Evolutionary conservation across 2,797 vertebrate genomes (phyloP).

Genomic region (Crocodylus rhombifer): DNA sequence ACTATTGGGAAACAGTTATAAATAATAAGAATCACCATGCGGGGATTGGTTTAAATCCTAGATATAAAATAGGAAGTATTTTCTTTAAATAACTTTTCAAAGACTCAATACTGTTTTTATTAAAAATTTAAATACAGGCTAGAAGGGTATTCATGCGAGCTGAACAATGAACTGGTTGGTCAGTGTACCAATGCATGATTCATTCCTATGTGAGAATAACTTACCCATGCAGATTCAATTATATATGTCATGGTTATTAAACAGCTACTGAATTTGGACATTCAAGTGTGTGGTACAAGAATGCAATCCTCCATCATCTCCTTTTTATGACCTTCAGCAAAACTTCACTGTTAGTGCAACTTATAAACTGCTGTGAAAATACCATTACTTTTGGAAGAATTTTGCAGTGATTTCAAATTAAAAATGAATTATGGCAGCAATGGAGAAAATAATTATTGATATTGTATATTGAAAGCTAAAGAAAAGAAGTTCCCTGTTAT

Average conservation of each 20-base stretch:
- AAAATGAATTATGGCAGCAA: not conserved
- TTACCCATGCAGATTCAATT: constrained; percentile 33
- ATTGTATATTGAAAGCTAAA: rapidly evolving
- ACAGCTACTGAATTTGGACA: constrained; percentile 2
- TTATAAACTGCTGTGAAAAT: constrained; percentile 14
- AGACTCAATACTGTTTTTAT: not conserved
- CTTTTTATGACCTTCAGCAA: constrained; percentile 31
- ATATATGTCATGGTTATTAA: constrained; percentile 35
- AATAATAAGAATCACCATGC: not conserved
- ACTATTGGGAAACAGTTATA: not conserved
- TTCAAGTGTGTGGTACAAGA: not conserved
- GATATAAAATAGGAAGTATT: not conserved
- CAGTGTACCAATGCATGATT: not conserved
- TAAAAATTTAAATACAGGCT: not conserved
- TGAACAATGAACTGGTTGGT: not conserved
- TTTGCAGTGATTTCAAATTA: not conserved
- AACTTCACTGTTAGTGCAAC: not conserved
- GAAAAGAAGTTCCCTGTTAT: not conserved
- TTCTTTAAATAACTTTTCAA: not conserved
- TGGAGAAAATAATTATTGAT: not conserved
- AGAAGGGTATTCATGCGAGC: not conserved
- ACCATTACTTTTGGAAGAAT: not conserved
- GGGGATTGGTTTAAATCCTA: not conserved
- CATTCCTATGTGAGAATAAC: not conserved
- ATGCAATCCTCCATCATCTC: constrained; percentile 20